Evolutionary conservation across 2,113 vertebrate species (phyloP), one percentile per base, ranked within the genome.

Genomic region (Myiozetetes cayanensis): DNA sequence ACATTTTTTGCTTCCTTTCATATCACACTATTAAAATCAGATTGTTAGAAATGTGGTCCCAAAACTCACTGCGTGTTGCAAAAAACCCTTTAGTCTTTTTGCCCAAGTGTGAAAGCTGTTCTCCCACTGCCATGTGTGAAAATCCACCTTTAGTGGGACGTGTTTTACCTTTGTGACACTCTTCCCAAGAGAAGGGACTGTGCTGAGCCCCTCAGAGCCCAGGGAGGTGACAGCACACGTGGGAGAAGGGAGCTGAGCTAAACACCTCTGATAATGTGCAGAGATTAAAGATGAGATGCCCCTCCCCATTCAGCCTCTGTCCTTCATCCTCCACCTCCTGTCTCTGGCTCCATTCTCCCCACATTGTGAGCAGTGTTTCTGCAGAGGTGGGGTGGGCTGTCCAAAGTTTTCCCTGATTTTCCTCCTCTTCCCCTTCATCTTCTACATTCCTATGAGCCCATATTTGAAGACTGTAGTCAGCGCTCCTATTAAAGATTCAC

Each of bases 1-100:
- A 3, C 0, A 0, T 8, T 0, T 47, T 87, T 75, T 74, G 23
- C 67, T 90, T 71, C 15, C 41, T 62, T 44, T 15, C 7, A 0
- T 67, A 25, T 37, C 25, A 27, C 49, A 50, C 14, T 50, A 25
- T 50, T 50, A 15, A 50, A 50, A 50, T 50, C 49, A 77, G 67
- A 73, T 55, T 62, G 68, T 71, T 93, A 35, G 84, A 90, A 85
- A 50, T 1, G 9, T 16, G 52, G 2, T 79, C 63, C 39, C 56
- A 18, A 43, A 93, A 27, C 21, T 30, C 56, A 4, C 25, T 6
- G 17, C 15, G 39, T 80, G 22, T 67, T 85, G 63, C 67, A 71
- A n/a, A 76, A 76, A 62, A 6, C 14, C 56, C 50, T 89, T 10
- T 24, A 17, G 61, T 56, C 41, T 56, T 59, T 80, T 63, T 90